These are phyloP conservation scores for Nannospalax galili DNA, from an alignment of 2,113 vertebrate genomes.

Conservation along the genomic window DNA sequence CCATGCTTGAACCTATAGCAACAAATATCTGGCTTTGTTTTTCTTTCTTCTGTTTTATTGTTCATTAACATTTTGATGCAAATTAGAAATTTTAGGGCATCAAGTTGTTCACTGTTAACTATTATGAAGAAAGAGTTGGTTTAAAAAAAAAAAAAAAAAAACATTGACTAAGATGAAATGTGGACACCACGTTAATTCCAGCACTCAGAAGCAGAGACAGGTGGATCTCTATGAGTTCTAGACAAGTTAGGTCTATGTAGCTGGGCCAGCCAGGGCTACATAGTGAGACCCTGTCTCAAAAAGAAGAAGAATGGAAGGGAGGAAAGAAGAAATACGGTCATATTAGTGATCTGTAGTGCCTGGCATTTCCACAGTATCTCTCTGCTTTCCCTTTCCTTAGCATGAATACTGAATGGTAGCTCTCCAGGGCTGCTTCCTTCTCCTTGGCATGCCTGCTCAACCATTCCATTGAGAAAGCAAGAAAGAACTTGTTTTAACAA, in stretches of 20 bases:
- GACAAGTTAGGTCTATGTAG: too few species aligned
- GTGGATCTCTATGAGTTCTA: too few species aligned
- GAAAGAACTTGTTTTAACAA: not conserved
- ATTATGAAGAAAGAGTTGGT: constrained; percentile 19
- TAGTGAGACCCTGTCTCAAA: too few species aligned
- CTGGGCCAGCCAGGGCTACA: too few species aligned
- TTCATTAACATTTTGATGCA: not conserved
- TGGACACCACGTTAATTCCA: too few species aligned
- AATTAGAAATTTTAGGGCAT: constrained; percentile 31
- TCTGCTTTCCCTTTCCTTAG: not conserved
- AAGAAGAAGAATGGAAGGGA: too few species aligned
- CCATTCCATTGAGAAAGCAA: not conserved
- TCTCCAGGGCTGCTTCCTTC: too few species aligned
- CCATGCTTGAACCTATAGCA: not conserved
- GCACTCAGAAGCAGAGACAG: too few species aligned
- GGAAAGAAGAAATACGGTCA: too few species aligned
- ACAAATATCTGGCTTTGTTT: constrained; percentile 39
- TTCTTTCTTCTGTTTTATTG: constrained; percentile 12
- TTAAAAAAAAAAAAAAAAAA: too few species aligned
- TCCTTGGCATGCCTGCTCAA: too few species aligned
- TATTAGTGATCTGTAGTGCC: not conserved
- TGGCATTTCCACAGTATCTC: not conserved
- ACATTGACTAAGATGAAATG: constrained; percentile 1
- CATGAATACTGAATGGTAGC: too few species aligned
- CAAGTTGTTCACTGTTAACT: not conserved